Conservation (phyloP, 2,888 invertebrate genomes). For the Parochlus steinenii region DNA sequence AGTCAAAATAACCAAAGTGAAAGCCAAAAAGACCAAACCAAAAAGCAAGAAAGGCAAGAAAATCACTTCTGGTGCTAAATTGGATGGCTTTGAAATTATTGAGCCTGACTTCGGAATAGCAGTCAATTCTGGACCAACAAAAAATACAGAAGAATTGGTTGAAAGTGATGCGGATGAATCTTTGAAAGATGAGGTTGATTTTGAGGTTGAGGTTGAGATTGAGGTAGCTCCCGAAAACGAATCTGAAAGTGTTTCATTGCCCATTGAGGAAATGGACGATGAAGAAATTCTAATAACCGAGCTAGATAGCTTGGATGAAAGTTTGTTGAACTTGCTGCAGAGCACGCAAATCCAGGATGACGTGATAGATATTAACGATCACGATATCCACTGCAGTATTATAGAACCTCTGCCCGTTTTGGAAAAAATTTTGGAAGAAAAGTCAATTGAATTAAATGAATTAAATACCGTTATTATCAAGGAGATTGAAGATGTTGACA, state of each 20-base stretch:
- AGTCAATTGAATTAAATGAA: not conserved
- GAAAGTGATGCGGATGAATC: not conserved
- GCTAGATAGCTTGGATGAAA: too few relatives aligned
- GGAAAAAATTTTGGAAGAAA: too few relatives aligned
- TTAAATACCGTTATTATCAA: too few relatives aligned
- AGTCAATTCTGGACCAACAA: not conserved
- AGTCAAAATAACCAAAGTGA: not conserved
- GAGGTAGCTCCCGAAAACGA: not conserved
- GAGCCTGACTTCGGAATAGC: constrained; percentile 8
- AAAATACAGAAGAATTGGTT: not conserved
- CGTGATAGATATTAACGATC: too few relatives aligned
- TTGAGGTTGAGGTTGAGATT: not conserved
- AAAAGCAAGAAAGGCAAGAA: constrained; percentile 8
- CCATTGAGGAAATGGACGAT: not conserved
- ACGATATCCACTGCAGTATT: too few relatives aligned
- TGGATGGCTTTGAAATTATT: constrained; percentile 9
- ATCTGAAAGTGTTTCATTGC: not conserved
- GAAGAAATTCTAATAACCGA: too few relatives aligned
- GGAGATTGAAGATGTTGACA: too few relatives aligned
- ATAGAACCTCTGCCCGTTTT: not conserved
- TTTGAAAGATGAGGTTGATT: not conserved
- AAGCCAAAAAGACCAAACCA: not conserved
- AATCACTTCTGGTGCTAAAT: constrained; percentile 1
- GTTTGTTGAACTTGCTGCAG: too few relatives aligned
- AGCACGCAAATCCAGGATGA: too few relatives aligned